phyloP scores from a whole-genome alignment of 2,113 vertebrate species.

The Laticauda laticaudata region DNA sequence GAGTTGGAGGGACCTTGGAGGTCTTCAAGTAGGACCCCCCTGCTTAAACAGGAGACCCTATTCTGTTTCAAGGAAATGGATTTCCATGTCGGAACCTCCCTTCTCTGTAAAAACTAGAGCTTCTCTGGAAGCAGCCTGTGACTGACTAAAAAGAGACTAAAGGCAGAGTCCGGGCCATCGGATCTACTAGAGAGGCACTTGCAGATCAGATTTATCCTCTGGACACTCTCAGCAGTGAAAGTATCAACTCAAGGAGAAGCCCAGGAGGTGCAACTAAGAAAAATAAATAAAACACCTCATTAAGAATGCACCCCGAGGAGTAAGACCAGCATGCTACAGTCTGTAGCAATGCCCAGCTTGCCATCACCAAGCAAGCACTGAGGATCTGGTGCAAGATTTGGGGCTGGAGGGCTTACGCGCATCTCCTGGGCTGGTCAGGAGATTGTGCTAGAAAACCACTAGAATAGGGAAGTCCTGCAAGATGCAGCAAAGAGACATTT shows the following conservation, averaged over 20 bases:
- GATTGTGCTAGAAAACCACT: not conserved
- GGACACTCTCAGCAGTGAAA: not conserved
- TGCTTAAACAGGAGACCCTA: not conserved
- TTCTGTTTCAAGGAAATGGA: not conserved
- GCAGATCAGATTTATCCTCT: not conserved
- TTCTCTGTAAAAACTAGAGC: not conserved
- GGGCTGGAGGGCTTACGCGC: not conserved
- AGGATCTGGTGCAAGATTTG: too few species aligned
- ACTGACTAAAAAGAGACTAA: not conserved
- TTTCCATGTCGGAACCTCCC: not conserved
- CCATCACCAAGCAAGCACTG: not conserved
- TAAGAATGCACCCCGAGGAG: not conserved
- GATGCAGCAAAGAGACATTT: not conserved
- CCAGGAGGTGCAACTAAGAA: not conserved
- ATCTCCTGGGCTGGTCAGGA: not conserved
- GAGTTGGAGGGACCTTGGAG: not conserved
- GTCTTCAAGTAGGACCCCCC: not conserved
- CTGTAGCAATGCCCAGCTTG: not conserved
- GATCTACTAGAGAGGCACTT: not conserved
- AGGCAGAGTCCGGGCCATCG: not conserved
- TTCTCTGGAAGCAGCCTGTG: not conserved
- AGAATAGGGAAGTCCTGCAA: not conserved
- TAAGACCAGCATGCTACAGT: rapidly evolving
- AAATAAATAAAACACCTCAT: not conserved
- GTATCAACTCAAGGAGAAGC: not conserved